Base-by-base conservation (phyloP, 2,113 vertebrate genomes). In the Mesoclemmys tuberculata region DNA sequence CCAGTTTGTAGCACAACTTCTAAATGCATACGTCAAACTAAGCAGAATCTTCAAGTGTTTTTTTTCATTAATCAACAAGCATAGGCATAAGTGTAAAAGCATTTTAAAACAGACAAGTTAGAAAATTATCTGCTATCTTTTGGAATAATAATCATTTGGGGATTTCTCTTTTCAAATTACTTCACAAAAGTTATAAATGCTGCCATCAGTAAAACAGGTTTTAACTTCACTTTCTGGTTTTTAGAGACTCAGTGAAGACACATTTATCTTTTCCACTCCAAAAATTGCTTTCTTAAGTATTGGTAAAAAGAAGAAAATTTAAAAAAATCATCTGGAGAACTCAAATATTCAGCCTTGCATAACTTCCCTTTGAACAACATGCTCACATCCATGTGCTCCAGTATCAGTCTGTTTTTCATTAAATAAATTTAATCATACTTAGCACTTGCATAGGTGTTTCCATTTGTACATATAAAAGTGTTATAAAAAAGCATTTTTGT, bases 1-100 rank as follows among this genome's bases (percentile, higher is more conserved):
- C 31, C 61, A 64, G 31, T 64, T 97, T 97, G 95, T 93, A 97
- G 96, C 44, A 94, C 77, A 97, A 91, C 95, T 97, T 97, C 56
- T 52, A 89, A 93, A 96, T 95, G 80, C 85, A 83, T 82, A 84
- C 92, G 91, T 96, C 88, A 97, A 93, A 81, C 85, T 94, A 85
- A 95, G 54, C 38, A 88, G 51, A 86, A 95, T 77, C 38, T 56
- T 64, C 84, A 79, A 93, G 74, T 75, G 35, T 71, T 95, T 92
- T 97, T 97, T 52, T 52, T 46, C 88, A 95, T 93, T 93, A 97
- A 94, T 93, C 55, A 80, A 74, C 92, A 90, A 84, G 84, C 93
- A 90, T 10, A 10, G 56, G 58, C 52, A 41, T 24, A 55, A 31
- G 55, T 79, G 90, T 75, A 90, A 82, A 93, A 90, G 18, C 2